Evolutionary conservation across 2,113 vertebrate genomes (phyloP), one percentile per base, ranked within the genome.

Genomic region (Marcusenius ussheri): DNA sequence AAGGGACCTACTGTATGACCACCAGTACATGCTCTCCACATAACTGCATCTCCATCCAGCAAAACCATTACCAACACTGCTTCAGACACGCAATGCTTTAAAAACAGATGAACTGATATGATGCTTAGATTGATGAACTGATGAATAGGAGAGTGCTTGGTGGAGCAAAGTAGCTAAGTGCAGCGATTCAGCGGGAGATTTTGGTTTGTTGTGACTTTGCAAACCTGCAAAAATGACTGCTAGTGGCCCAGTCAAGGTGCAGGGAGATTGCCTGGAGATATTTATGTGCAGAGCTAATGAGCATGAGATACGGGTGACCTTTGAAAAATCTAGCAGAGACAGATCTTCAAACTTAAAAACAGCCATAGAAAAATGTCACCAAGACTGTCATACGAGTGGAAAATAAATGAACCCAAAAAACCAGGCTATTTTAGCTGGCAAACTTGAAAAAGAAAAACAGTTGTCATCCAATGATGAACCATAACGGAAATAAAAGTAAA

Each of bases 361-460:
- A 80, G 17, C 49, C 42, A 51, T 51, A 45, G 47, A 83, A 42
- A 56, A 89, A 49, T 31, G 35, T 80, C 24, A 49, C 47, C 24
- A 19, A 51, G 19, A 53, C 45, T 49, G 45, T 35, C 19, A 70
- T 35, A 46, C 49, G 88, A 88, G 24, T 10, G 21, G 39, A 47
- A 39, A 84, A 47, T 13, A 84, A 24, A 47, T 84, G 9, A 47
- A 47, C 83, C 83, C 39, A 47, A 5, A 84, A 84, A 84, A 24
- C 6, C 77, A 83, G 3, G 17, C 15, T 45, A 84, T 56, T 35
- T 62, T 46, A 46, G 50, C 45, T 21, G 45, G 53, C 11, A 84
- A 35, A 84, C 19, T 49, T 58, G 77, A 84, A 31, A 89, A 35
- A 88, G 42, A 90, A 49, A 77, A 47, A 62, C 9, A 89, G 66